A percentile compares a stretch with the other conserved stretches of the same genome.
These are phyloP conservation scores for Acomys russatus DNA, from an alignment of 2,797 vertebrate species.

Conservation along the genomic window DNA sequence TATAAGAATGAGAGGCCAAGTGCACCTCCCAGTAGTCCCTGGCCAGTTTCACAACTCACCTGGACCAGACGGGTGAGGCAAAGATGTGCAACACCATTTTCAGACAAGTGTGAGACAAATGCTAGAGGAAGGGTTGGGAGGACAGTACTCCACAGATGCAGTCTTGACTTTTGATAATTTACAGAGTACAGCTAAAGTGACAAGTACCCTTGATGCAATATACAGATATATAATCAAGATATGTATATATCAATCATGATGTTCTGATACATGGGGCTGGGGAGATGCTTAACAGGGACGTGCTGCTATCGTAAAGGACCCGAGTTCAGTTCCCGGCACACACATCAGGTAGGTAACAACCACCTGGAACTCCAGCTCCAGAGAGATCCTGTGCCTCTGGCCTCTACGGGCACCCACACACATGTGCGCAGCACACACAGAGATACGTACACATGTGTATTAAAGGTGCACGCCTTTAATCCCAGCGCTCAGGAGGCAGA, in stretches of 20 bases:
- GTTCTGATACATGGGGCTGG: background rate
- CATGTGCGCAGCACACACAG: background rate
- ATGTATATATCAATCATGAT: too few relatives aligned
- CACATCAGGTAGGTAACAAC: background rate
- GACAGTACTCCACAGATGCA: background rate
- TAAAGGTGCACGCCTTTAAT: too few relatives aligned
- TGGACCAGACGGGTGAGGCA: background rate
- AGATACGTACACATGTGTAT: background rate
- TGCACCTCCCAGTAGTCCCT: background rate
- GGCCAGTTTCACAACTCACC: background rate
- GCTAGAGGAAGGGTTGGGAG: background rate
- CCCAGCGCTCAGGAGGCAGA: too few relatives aligned
- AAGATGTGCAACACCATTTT: background rate
- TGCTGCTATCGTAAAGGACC: background rate
- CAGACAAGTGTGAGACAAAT: conserved; percentile 24
- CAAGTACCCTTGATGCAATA: background rate
- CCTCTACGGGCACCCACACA: background rate
- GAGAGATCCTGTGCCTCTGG: background rate
- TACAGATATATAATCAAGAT: too few relatives aligned
- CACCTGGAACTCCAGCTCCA: background rate
- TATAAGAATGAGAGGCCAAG: background rate
- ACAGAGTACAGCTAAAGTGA: background rate
- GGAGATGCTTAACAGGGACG: background rate
- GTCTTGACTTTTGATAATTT: conserved; percentile 39
- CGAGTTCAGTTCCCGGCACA: background rate